Evolutionary conservation across 2,797 vertebrate species (phyloP).

Genomic region (Columba guinea): DNA sequence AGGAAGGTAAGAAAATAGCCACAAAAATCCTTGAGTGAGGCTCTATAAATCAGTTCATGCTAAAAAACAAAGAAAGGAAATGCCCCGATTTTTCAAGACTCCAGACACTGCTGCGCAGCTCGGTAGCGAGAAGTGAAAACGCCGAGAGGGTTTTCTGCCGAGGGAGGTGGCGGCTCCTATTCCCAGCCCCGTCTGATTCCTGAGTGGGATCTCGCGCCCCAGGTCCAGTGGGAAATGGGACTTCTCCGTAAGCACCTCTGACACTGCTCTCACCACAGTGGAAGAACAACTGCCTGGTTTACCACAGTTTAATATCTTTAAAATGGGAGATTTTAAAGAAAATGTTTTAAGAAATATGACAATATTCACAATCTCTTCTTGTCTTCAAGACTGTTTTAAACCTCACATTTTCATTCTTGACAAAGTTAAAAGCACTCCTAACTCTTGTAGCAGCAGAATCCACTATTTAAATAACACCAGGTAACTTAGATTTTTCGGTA

Average conservation of each 20-base stretch:
- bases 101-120: neutral
- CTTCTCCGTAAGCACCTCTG: neutral
- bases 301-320: neutral
- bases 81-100: neutral
- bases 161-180: too few species aligned
- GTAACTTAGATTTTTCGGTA: neutral
- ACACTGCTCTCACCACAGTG: neutral
- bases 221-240: neutral
- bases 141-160: neutral
- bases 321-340: neutral
- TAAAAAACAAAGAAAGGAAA: too few species aligned
- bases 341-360: neutral
- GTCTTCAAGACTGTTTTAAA: neutral
- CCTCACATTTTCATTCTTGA: neutral
- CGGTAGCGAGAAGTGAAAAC: neutral
- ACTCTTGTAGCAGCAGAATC: neutral
- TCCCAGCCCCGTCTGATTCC: too few species aligned
- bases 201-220: neutral
- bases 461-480: neutral
- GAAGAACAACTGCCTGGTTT: neutral
- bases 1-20: neutral
- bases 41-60: neutral
- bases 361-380: neutral
- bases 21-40: neutral
- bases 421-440: neutral